Conservation (phyloP, 2,888 invertebrate genomes). For the Lepidochrysops patricia region DNA sequence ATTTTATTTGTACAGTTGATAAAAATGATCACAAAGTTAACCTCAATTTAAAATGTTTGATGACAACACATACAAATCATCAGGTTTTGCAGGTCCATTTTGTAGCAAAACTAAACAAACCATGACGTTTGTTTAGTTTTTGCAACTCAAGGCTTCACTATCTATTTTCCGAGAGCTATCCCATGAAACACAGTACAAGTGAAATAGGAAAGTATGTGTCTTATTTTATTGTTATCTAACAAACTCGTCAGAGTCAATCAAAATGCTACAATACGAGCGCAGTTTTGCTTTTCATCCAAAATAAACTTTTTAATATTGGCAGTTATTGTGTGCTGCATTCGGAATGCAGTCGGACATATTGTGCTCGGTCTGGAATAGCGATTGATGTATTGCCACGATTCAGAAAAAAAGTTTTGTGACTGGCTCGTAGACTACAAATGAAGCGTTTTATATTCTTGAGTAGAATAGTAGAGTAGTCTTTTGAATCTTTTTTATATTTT, state of each 20-base stretch:
- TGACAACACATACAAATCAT: no score
- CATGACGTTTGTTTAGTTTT: not conserved
- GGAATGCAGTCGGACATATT: constrained; percentile 4
- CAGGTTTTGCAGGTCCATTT: no score
- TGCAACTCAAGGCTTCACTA: not conserved
- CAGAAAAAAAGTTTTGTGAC: not conserved
- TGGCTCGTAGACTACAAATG: not conserved
- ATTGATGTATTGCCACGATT: not conserved
- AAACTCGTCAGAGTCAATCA: constrained; percentile 3
- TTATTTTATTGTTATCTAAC: constrained; percentile 2
- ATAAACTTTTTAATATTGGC: constrained; percentile 10
- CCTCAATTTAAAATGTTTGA: no score
- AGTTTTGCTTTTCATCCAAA: constrained; percentile 1
- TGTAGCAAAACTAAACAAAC: no score
- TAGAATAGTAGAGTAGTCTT: no score
- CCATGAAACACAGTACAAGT: not conserved
- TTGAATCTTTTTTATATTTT: no score
- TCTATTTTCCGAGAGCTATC: not conserved
- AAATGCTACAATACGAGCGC: not conserved
- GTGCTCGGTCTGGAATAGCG: not conserved
- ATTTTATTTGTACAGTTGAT: no score
- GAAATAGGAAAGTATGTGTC: not conserved
- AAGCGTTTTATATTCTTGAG: not conserved
- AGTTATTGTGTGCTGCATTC: constrained; percentile 4
- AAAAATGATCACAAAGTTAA: no score